A percentile compares a stretch with the other conserved stretches of the same genome.
phyloP scores from a whole-genome alignment of 2,113 vertebrate species.

The Struthidea cinerea region DNA sequence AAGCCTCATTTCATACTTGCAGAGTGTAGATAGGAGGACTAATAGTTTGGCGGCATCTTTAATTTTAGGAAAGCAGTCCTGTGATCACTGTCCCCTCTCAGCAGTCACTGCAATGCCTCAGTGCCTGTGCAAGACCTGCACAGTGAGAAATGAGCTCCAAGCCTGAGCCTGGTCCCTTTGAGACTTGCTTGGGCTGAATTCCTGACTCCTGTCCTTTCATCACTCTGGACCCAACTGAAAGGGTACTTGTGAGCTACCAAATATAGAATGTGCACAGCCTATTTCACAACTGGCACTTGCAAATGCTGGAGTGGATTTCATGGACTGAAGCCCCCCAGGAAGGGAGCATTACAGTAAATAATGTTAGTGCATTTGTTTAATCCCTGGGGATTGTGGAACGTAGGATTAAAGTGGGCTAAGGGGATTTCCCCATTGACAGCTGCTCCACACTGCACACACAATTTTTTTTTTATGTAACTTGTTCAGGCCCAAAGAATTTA shows the following conservation, averaged over 20 bases:
- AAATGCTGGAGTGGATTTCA: conserved; percentile 48
- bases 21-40: neutral
- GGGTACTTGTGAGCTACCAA: conserved; percentile 42
- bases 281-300: conserved; percentile 43
- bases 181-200: neutral
- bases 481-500: conserved; percentile 45
- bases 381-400: conserved; percentile 15
- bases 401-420: conserved; percentile 54
- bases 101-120: neutral
- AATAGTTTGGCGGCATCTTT: neutral
- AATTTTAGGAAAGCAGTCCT: neutral
- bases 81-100: neutral
- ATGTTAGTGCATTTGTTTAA: conserved; percentile 46
- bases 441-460: conserved; percentile 8
- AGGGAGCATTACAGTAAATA: conserved; percentile 38
- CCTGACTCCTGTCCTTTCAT: conserved; percentile 40
- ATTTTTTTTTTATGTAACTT: conserved; percentile 13
- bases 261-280: neutral
- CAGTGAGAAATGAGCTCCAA: neutral
- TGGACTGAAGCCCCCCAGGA: conserved; percentile 22
- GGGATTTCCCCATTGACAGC: conserved; percentile 63
- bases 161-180: neutral
- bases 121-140: neutral
- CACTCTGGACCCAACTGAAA: conserved; percentile 1
- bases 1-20: neutral